Conservation (phyloP, 2,797 vertebrate genomes). For the Siniperca obscura region DNA sequence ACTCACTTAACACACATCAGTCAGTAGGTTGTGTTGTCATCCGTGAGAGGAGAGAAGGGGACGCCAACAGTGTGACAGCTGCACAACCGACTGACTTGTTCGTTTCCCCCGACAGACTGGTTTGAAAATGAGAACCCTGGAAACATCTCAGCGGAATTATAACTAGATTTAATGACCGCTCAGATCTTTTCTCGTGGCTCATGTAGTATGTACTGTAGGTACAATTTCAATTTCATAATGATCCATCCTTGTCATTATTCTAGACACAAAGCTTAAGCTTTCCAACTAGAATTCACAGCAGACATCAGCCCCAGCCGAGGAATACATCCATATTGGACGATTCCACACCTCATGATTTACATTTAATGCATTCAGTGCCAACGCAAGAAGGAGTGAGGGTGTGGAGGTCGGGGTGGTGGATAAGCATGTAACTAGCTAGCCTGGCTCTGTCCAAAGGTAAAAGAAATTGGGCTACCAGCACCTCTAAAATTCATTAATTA, state of each 20-base stretch:
- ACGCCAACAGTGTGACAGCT: background rate
- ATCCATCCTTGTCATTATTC: background rate
- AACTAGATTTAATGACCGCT: background rate
- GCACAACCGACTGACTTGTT: background rate
- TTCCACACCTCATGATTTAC: background rate
- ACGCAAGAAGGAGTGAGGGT: background rate
- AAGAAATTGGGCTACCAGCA: too few species aligned
- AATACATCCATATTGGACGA: background rate
- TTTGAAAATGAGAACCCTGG: background rate
- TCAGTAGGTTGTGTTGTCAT: conserved; percentile 9
- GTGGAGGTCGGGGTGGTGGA: background rate
- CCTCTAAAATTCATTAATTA: too few species aligned
- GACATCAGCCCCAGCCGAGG: background rate
- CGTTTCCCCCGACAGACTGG: background rate
- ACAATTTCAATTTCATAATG: too few species aligned
- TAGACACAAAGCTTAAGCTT: background rate
- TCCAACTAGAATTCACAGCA: background rate
- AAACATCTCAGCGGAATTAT: background rate
- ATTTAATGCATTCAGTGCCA: background rate
- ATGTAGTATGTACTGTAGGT: background rate
- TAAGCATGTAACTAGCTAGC: too few species aligned
- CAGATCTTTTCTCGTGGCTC: background rate
- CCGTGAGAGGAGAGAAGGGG: background rate
- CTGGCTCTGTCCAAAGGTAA: too few species aligned
- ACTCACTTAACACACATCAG: conserved; percentile 30